Conservation (phyloP, 2,888 invertebrate species). For the Azorinus chamasolen region DNA sequence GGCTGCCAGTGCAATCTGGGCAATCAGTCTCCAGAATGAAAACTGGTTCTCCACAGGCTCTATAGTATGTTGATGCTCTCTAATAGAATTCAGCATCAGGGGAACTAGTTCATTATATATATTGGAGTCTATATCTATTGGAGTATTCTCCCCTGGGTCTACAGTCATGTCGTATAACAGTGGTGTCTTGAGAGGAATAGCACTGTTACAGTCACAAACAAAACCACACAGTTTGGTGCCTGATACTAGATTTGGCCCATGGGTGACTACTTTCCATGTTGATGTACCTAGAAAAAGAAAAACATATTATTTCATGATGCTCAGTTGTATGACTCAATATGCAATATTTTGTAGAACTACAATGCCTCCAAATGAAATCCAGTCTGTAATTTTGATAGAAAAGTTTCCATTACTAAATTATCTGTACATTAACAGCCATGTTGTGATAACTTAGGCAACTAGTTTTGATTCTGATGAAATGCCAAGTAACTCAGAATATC, state of each 20-base stretch:
- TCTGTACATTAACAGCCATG: too few relatives aligned
- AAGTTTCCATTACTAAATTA: too few relatives aligned
- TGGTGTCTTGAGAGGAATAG: slow-evolving; percentile 85
- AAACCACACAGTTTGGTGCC: slow-evolving; percentile 78
- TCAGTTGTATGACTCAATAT: too few relatives aligned
- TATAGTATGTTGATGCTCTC: slow-evolving; percentile 73
- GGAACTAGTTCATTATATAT: slow-evolving; percentile 49
- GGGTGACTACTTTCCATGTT: slow-evolving; percentile 85
- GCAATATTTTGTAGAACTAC: too few relatives aligned
- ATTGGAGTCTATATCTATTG: slow-evolving; percentile 73
- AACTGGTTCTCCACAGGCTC: slow-evolving; percentile 77
- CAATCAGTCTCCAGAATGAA: slow-evolving; percentile 70
- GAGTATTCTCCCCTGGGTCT: slow-evolving; percentile 86
- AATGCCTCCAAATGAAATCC: too few relatives aligned
- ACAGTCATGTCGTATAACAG: slow-evolving; percentile 86
- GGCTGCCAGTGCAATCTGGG: slow-evolving; percentile 85
- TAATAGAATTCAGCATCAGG: slow-evolving; percentile 69
- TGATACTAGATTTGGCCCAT: slow-evolving; percentile 80
- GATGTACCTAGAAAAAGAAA: slow-evolving; percentile 59
- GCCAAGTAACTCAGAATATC: too few relatives aligned
- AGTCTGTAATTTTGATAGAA: too few relatives aligned
- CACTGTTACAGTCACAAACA: slow-evolving; percentile 75
- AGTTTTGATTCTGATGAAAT: too few relatives aligned
- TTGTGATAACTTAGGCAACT: too few relatives aligned
- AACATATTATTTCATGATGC: neutral